Evolutionary conservation across 2,888 invertebrate genomes (phyloP), one percentile per base, ranked within the genome.

Genomic region (Argynnis bischoffii): DNA sequence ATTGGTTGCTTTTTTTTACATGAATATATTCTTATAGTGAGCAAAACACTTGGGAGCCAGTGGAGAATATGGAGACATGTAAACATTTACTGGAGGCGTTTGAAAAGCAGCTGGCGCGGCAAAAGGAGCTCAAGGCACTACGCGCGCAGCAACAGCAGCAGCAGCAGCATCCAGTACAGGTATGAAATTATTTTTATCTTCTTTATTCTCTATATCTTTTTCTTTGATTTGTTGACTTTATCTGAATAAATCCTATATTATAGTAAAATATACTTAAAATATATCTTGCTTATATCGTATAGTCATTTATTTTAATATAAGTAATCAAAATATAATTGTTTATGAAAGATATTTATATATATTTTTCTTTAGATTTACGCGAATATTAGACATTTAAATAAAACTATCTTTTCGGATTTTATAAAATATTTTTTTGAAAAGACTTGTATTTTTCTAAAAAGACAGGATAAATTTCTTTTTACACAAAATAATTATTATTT

Each of bases 21-120:
- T 15, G 56, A 11, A 63, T n/a, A 21, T 56, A 15, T 67, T 61
- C 61, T 55, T 61, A 35, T 71, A 96, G 96, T 79, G 95, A 96
- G 70, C 95, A 96, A 76, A 97, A 97, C 81, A 97, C 97, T 6
- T 97, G 97, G 97, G 97, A 97, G 83, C 96, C 97, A 0, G 94
- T 95, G 35, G 94, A 95, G 65, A 95, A 96, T 81, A 94, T 97
- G 81, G 95, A 95, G 69, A 95, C 95, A 1, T 97, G 97, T 79
- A 96, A 96, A 79, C 94, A 95, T 78, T 89, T 97, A 67, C 86
- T 97, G 64, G 96, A 97, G 71, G 96, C 96, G 56, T 97, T 97
- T 78, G 97, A 97, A 82, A 95, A 95, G 76, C 96, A 96, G 79
- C 89, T 96, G 59, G 96, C 96, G 1, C 94, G 95, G 4, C 95